Evolutionary conservation across 2,888 invertebrate species (phyloP), one percentile per base, ranked within the genome.

Genomic region (Leptinotarsa peninsularis): DNA sequence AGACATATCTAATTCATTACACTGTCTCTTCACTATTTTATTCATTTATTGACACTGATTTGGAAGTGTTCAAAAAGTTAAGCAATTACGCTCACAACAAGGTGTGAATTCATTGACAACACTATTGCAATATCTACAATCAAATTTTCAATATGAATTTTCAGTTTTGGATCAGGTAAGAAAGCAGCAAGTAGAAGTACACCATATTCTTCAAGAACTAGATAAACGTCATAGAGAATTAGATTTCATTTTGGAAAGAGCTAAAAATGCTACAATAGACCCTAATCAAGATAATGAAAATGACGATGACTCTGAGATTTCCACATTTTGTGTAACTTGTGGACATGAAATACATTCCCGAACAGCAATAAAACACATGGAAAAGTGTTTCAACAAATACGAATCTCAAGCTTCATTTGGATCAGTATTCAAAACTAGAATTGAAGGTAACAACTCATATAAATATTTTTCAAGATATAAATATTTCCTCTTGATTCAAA

Each of bases 341-440:
- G 98, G 98, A 0, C 96, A 96, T 87, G 98, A 98, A 90, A 95
- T 98, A 76, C 95, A 96, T 87, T 95, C 96, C 0, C 93, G 94
- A 72, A 95, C 96, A 0, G 98, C 98, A 0, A 93, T 98, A 23
- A 96, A 96, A 84, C 99, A 99, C 86, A 97, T 99, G 97, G 98
- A 98, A 89, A 97, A 97, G 87, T 99, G 98, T 88, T 99, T 98
- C 88, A 95, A 96, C 81, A 98, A 98, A 92, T 97, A 97, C 88
- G 99, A 99, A 88, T 96, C 97, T 67, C 98, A 98, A 89, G 96
- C 98, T 2, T 97, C 98, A 0, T 98, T 98, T 88, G 98, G 98
- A 15, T 98, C 98, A 33, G 93, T 96, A 66, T 98, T 96, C 85
- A 95, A 98, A 87, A 98, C 98, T 0, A 91, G 96, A 73, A 97